Evolutionary conservation across 2,888 invertebrate species (phyloP).

Genomic region (Salticus scenicus): DNA sequence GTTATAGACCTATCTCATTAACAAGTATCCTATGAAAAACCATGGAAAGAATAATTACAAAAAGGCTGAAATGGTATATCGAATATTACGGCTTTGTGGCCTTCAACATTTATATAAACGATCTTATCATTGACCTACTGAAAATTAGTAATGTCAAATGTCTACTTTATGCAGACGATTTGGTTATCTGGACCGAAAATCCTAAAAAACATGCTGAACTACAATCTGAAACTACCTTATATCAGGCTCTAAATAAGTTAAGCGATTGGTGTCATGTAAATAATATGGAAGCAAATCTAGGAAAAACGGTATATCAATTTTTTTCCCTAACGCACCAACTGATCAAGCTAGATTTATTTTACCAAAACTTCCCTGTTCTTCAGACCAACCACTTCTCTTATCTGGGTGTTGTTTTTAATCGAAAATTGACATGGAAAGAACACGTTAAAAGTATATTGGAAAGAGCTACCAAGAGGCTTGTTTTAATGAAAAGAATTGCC

Average conservation of each 20-base stretch:
- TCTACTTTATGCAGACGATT: constrained; percentile 19
- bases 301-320: constrained; percentile 19
- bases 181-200: constrained; percentile 23
- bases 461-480: background rate
- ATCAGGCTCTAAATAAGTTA: constrained; percentile 4
- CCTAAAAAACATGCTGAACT: constrained; percentile 13
- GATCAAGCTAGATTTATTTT: constrained; percentile 15
- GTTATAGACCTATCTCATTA: background rate
- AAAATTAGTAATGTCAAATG: background rate
- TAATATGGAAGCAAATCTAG: constrained; percentile 22
- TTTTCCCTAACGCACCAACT: constrained; percentile 26
- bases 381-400: constrained; percentile 23
- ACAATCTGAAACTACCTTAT: constrained; percentile 2
- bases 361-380: constrained; percentile 20
- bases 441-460: background rate
- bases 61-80: background rate
- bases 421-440: constrained; percentile 10
- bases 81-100: background rate
- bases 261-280: constrained; percentile 23
- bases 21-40: constrained; percentile 10
- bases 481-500: constrained; percentile 1
- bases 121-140: constrained; percentile 14
- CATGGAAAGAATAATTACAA: constrained; percentile 6
- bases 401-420: constrained; percentile 22
- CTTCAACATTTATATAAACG: constrained; percentile 25